These are phyloP conservation scores for Poecilia velifera DNA, from an alignment of 2,797 vertebrate genomes.

Conservation along the genomic window DNA sequence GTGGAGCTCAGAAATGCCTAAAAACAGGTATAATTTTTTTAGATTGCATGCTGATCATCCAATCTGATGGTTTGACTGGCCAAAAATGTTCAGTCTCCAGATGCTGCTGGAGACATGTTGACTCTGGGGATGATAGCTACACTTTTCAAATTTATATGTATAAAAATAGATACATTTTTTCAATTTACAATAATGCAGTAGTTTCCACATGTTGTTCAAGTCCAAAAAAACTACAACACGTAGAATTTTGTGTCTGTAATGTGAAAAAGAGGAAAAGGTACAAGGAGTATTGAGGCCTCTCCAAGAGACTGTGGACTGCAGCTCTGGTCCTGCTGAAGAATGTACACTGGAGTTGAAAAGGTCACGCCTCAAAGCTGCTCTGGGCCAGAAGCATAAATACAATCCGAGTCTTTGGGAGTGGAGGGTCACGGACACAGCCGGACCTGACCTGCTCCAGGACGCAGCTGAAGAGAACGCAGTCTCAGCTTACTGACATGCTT, in stretches of 20 bases:
- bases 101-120: neutral
- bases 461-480: slow-evolving; percentile 18
- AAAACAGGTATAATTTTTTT: neutral
- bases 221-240: neutral
- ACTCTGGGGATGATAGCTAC: neutral
- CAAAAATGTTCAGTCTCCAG: neutral
- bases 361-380: slow-evolving; percentile 38
- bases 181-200: neutral
- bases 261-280: neutral
- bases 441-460: slow-evolving; percentile 37
- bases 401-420: slow-evolving; percentile 31
- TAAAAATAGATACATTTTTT: neutral
- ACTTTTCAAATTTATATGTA: neutral
- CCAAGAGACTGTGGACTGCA: neutral
- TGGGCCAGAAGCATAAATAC: slow-evolving; percentile 50
- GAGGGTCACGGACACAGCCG: slow-evolving; percentile 18
- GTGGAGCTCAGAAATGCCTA: neutral
- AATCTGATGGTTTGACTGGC: neutral
- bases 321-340: slow-evolving; percentile 43
- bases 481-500: slow-evolving; percentile 37
- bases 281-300: neutral
- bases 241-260: neutral
- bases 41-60: neutral
- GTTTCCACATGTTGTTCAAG: neutral
- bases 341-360: slow-evolving; percentile 68